These are phyloP conservation scores for Ceratoteleas bidentatus DNA, from an alignment of 1,140 invertebrate genomes.

Conservation along the genomic window DNA sequence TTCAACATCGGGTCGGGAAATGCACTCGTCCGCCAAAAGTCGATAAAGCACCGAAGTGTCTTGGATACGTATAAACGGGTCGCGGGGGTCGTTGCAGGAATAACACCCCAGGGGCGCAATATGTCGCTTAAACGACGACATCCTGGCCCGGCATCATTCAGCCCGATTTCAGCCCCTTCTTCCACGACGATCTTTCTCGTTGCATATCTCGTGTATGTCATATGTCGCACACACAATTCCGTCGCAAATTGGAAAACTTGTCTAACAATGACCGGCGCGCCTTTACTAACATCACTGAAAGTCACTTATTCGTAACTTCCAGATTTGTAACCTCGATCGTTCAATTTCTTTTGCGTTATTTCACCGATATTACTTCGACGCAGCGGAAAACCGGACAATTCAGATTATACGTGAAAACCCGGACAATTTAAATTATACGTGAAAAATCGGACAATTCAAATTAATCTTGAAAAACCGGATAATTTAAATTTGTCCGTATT, in stretches of 20 bases:
- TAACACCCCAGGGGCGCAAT: constrained; percentile 54
- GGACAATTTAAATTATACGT: no score
- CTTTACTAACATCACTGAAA: constrained; percentile 43
- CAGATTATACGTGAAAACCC: no score
- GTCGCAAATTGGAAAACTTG: constrained; percentile 70
- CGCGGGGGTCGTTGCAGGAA: constrained; percentile 38
- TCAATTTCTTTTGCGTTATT: no score
- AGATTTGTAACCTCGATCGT: neutral
- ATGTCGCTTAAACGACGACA: constrained; percentile 46
- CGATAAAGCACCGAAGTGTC: constrained; percentile 44
- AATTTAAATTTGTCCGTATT: no score
- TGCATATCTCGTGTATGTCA: constrained; percentile 35
- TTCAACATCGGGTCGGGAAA: constrained; percentile 31
- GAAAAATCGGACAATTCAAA: no score
- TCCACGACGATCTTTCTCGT: constrained; percentile 67
- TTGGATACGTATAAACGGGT: constrained; percentile 42
- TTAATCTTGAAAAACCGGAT: no score
- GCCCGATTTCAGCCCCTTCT: constrained; percentile 60
- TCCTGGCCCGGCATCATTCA: constrained; percentile 34
- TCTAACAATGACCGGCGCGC: constrained; percentile 36
- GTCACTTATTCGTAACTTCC: constrained; percentile 37
- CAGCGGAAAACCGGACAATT: no score
- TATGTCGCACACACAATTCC: constrained; percentile 27
- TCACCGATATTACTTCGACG: no score
- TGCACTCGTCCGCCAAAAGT: constrained; percentile 32